These are phyloP conservation scores for human (Homo sapiens) DNA, from an alignment of 2,113 vertebrate genomes.

Conservation along the genomic window GRCh38 chr4:16016001-16016500, in stretches of 20 bases:
- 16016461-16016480: not conserved
- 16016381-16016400: not conserved
- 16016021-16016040: not conserved
- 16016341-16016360: not conserved
- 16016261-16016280: not conserved
- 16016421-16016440: not conserved
- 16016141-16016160: not conserved
- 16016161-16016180: constrained; percentile 89
- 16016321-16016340: not conserved
- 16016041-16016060: not conserved
- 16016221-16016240: constrained; percentile 85
- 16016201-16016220: constrained; percentile 86
- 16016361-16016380: not conserved
- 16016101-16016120: not conserved
- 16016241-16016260: constrained; percentile 80
- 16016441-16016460: not conserved
- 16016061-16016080: not conserved
- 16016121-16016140: not conserved
- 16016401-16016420: not conserved
- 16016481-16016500: not conserved
- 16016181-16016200: constrained; percentile 90
- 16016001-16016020: not conserved
- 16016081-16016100: not conserved
- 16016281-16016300: not conserved
- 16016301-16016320: not conserved